Base-by-base conservation (phyloP, 2,797 vertebrate genomes). In the Masticophis lateralis region DNA sequence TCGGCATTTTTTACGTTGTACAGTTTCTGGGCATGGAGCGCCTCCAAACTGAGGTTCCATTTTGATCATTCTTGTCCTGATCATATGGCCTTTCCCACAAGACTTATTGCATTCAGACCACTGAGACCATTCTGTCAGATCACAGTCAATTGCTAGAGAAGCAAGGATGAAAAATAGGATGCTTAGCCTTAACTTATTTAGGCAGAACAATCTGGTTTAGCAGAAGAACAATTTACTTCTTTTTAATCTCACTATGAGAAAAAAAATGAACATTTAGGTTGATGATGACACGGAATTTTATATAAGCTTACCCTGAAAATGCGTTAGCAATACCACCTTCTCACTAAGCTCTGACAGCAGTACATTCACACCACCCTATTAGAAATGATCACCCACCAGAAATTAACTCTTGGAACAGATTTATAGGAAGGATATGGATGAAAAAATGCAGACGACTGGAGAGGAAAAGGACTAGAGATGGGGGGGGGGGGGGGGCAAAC, bases 101-200 rank as follows among this genome's bases (percentile, higher is more conserved):
- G 99, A 99, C 94, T 99, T 99, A 89, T 99, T 99, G 95, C 99
- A 99, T 96, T 99, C 99, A 0, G 99, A 99, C 99, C 99, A 99
- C 87, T 99, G 98, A 0, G 98, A 98, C 99, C 99, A 99, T 92
- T 99, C 99, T 0, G 98, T 98, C 96, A 99, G 98, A 94, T 98
- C 95, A 89, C 99, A 99, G 97, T 99, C 98, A 2, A 98, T 99
- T 60, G 99, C 99, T 99, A 97, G 57, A 14, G 91, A 25, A 95
- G 91, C 95, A 53, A 86, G 28, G 51, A 28, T 51, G 1, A 22
- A 92, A 61, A 74, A 37, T 10, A 37, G 13, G 10, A 66, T 20
- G 10, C 32, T 1, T 7, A 90, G 16, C 10, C 3, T 27, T 59
- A 60, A 59, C 28, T 69, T 59, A 51, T 11, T 6, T 43, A 3